Evolutionary conservation across 2,888 invertebrate species (phyloP), one percentile per base, ranked within the genome.

Genomic region (Temnothorax ravouxi): DNA sequence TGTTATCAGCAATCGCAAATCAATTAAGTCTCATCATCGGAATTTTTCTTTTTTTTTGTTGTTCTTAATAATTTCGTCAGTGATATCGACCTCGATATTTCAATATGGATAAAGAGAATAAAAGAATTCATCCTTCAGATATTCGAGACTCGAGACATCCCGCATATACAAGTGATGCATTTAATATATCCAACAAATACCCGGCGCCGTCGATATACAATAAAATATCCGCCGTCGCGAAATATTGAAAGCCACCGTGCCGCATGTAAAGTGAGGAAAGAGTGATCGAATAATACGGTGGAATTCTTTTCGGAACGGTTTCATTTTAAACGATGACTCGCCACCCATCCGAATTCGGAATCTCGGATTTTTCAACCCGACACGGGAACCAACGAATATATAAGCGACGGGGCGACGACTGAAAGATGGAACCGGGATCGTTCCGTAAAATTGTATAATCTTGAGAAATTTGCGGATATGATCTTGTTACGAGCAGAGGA

Each of bases 261-360:
- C 29, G 83, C 71, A 21, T 54, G 77, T 44, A 64, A 59, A 71
- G 59, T 18, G 59, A 13, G 47, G 47, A 25, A 38, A 72, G 50
- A 29, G 54, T 15, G 21, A 41, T 85, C 74, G 56, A 74, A 83
- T 77, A 66, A 83, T 77, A 66, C 29, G 79, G 44, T 47, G 79
- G 74, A 84, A 71, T 77, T 77, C n/a, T 1, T 77, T 54, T 59
- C 67, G 38, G 54, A 83, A 77, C 79, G 79, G 59, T 86, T 86
- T 86, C 86, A 86, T 86, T 85, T 86, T 85, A 75, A 83, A 54
- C 67, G 77, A 83, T 86, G 86, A 86, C 86, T 86, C 84, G 74
- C 79, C 85, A 52, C 67, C 56, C 52, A 77, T 56, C 50, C 75
- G 61, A 74, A 77, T 84, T 82, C 77, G 54, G 67, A 84, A 81